phyloP scores from a whole-genome alignment of 2,113 vertebrate genomes.

The Mobula birostris region DNA sequence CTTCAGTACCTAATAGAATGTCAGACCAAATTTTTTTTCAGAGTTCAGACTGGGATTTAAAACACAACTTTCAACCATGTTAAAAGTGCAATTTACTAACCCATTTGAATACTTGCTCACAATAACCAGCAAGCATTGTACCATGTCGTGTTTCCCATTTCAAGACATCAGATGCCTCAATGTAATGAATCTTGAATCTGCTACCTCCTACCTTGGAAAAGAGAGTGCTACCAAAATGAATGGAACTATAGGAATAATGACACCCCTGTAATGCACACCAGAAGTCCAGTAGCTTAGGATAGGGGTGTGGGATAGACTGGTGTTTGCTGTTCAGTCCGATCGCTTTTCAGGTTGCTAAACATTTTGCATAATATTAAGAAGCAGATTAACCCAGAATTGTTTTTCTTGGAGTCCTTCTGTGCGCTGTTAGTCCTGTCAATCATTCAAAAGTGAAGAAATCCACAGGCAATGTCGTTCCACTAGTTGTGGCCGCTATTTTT shows the following conservation, averaged over 20 bases:
- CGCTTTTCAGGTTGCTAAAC: not conserved
- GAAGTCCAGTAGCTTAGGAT: not conserved
- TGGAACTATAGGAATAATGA: not conserved
- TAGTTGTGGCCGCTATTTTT: slow-evolving; percentile 1
- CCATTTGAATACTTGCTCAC: too few relatives aligned
- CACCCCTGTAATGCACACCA: not conserved
- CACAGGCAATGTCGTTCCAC: slow-evolving; percentile 7
- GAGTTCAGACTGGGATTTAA: too few relatives aligned
- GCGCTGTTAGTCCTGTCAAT: slow-evolving; percentile 13
- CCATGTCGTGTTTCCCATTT: too few relatives aligned
- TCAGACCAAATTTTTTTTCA: too few relatives aligned
- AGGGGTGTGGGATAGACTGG: not conserved
- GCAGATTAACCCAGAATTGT: slow-evolving; percentile 25
- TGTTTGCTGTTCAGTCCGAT: not conserved
- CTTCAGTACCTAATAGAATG: too few relatives aligned
- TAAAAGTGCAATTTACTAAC: too few relatives aligned
- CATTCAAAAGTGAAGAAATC: slow-evolving; percentile 28
- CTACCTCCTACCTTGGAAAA: too few relatives aligned
- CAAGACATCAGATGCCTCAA: too few relatives aligned
- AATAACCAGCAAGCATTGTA: too few relatives aligned
- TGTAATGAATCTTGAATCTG: too few relatives aligned
- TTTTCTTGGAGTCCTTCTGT: not conserved
- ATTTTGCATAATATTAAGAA: slow-evolving; percentile 13
- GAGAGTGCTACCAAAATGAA: not conserved
- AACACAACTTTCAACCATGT: too few relatives aligned